These are phyloP conservation scores for Fratercula arctica DNA, from an alignment of 2,797 vertebrate genomes.

Conservation along the genomic window DNA sequence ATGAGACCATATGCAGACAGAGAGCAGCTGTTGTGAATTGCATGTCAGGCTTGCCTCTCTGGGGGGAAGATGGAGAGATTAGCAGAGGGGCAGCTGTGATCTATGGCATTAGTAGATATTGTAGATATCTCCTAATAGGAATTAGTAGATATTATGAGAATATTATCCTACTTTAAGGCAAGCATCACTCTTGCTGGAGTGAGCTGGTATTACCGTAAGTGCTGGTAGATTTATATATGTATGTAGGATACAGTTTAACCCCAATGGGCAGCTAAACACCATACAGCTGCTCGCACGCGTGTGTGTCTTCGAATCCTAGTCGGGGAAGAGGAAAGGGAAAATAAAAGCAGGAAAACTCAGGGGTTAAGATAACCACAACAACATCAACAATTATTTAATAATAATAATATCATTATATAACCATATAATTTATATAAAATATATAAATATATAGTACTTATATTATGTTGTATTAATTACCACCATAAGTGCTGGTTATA, in stretches of 20 bases:
- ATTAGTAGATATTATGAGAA: background rate
- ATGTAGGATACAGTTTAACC: background rate
- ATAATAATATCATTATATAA: background rate
- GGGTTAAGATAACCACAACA: background rate
- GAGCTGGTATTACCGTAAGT: background rate
- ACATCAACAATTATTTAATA: background rate
- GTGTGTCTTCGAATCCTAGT: too few relatives aligned
- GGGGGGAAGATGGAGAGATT: background rate
- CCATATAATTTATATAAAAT: too few relatives aligned
- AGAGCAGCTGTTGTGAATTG: background rate
- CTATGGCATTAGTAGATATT: background rate
- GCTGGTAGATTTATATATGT: background rate
- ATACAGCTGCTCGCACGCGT: background rate
- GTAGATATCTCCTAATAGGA: background rate
- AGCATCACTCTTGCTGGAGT: background rate
- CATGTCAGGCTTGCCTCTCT: background rate
- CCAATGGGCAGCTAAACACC: background rate
- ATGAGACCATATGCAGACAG: background rate
- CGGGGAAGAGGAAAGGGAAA: background rate
- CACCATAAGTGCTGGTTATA: background rate
- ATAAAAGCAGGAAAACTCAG: background rate
- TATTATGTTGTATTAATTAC: too few relatives aligned
- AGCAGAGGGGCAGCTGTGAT: background rate
- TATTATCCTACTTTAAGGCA: background rate
- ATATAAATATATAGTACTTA: too few relatives aligned